Evolutionary conservation across 2,113 vertebrate species (phyloP), one percentile per base, ranked within the genome.

Genomic region (Pedetes capensis): DNA sequence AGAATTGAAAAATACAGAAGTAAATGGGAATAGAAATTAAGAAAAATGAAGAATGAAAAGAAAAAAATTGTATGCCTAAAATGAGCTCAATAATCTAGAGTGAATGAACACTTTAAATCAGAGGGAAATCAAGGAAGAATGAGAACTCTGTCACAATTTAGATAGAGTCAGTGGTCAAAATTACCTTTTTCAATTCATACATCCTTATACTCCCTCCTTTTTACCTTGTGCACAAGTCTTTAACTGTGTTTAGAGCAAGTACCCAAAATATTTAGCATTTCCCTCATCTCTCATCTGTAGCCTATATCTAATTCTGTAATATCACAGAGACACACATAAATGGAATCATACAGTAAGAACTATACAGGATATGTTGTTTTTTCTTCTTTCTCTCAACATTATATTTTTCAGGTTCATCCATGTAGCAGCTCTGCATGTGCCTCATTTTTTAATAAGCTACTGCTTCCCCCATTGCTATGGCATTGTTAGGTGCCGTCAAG

Each of bases 61-160:
- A 44, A 12, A 37, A 32, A 66, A 49, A 85, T 32, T 12, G 72
- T 80, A n/a, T 29, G 25, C 2, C 12, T 18, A 81, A 66, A n/a
- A 68, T 20, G 5, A 75, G 6, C 5, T 22, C 10, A 55, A 39
- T 5, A 83, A n/a, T 23, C 0, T 32, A 29, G 0, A 2, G 14
- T 61, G 22, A 76, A 81, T 32, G 37, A 61, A 32, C 8, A 79
- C 13, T 2, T 39, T 59, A 49, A 68, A 34, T 74, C 13, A 76
- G 1, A 20, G 3, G 8, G 49, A 78, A 32, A 71, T 14, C 8
- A 53, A 78, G 8, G 0, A 61, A 85, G 34, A 14, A 10, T 7
- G 27, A 47, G 1, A 59, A 32, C 12, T 51, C 44, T 10, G 20
- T 87, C 63, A 74, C 2, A 42, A 75, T n/a, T 29, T 34, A 59